Conservation (phyloP, 2,797 vertebrate species). For the Picus viridis region DNA sequence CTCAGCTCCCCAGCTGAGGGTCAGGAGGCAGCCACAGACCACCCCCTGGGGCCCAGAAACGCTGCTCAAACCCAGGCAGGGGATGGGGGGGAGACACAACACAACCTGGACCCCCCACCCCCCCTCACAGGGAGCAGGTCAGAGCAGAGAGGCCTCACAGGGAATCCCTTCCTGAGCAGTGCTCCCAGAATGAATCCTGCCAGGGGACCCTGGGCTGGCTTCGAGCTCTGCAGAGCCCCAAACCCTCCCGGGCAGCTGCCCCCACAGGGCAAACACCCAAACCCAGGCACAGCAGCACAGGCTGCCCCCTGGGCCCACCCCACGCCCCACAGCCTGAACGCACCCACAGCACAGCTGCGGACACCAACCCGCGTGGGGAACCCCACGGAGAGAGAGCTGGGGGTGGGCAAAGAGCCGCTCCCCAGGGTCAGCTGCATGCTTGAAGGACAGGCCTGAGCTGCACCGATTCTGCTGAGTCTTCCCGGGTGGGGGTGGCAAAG, state of each 20-base stretch:
- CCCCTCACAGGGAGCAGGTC: too few relatives aligned
- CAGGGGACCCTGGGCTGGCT: accelerated
- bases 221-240: neutral
- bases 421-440: accelerated
- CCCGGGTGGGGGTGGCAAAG: accelerated
- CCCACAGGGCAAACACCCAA: neutral
- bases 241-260: too few relatives aligned
- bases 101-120: too few relatives aligned
- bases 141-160: accelerated
- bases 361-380: neutral
- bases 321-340: neutral
- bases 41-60: accelerated
- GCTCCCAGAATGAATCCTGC: neutral
- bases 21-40: neutral
- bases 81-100: too few relatives aligned
- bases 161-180: neutral
- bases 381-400: neutral
- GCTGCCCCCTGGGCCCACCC: neutral
- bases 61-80: neutral
- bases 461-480: neutral
- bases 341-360: accelerated
- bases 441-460: accelerated
- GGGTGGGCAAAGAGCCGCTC: accelerated
- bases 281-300: accelerated
- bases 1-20: neutral